Percentiles rank a stretch among this genome's conserved stretches.
phyloP scores from a whole-genome alignment of 2,797 vertebrate species.

The Anas bernieri region DNA sequence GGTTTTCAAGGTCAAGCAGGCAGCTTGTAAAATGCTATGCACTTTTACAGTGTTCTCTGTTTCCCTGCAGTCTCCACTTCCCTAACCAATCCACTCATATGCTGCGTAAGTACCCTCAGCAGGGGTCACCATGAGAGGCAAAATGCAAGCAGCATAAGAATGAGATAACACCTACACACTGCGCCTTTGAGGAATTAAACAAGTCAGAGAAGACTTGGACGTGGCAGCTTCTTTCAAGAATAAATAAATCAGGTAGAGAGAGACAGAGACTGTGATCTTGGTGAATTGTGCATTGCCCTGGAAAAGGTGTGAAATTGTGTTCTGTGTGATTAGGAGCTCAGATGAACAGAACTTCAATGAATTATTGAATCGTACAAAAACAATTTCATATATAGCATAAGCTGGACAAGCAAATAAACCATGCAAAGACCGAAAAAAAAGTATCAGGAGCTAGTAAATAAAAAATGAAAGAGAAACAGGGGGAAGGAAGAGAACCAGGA shows the following conservation, averaged over 20 bases:
- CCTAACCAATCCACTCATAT: background rate
- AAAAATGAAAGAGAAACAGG: background rate
- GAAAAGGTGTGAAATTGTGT: background rate
- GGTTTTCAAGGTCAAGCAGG: slow-evolving; percentile 14
- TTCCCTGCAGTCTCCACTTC: slow-evolving; percentile 1
- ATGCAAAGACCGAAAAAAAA: background rate
- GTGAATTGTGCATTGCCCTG: background rate
- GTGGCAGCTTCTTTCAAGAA: background rate
- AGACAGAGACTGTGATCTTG: background rate
- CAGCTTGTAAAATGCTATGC: background rate
- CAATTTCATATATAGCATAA: background rate
- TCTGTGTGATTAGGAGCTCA: background rate
- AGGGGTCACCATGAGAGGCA: background rate
- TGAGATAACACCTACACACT: background rate
- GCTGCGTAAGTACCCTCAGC: background rate
- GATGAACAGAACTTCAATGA: background rate
- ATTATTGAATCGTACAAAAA: background rate
- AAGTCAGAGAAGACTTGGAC: background rate
- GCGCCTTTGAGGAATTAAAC: background rate
- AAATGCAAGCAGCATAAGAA: background rate
- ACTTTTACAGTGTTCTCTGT: background rate
- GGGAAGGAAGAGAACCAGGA: background rate
- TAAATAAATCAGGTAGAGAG: background rate
- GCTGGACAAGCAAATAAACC: background rate
- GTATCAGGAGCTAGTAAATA: background rate